phyloP scores from a whole-genome alignment of 2,113 vertebrate species.

The Esox niger region DNA sequence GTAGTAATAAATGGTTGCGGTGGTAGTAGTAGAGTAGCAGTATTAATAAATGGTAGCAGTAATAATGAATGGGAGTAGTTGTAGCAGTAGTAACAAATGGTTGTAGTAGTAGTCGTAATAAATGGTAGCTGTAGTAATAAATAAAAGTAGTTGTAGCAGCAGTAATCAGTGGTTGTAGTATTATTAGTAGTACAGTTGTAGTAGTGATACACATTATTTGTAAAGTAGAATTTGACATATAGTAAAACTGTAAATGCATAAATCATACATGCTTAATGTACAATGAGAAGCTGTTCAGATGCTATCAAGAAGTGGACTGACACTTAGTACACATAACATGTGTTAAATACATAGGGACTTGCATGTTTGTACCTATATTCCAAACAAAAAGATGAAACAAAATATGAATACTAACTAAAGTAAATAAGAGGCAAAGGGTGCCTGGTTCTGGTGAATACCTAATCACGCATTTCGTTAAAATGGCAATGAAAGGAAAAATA shows the following conservation, averaged over 20 bases:
- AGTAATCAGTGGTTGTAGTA: no score
- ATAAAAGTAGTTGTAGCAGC: no score
- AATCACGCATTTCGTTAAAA: slow-evolving; percentile 34
- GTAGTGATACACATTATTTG: no score
- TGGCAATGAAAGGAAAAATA: slow-evolving; percentile 29
- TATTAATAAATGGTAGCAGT: no score
- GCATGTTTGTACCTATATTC: not conserved
- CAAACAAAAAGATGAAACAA: slow-evolving; percentile 17
- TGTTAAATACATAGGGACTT: not conserved
- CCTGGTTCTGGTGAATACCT: slow-evolving; percentile 32
- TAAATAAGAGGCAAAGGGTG: slow-evolving; percentile 23
- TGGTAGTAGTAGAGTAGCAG: no score
- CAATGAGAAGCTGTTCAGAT: not conserved
- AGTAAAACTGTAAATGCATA: not conserved
- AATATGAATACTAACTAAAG: slow-evolving; percentile 21
- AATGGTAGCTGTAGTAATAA: no score
- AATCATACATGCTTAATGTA: not conserved
- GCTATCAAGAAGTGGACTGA: not conserved
- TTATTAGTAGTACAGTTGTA: no score
- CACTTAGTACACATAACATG: not conserved
- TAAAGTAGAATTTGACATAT: not conserved
- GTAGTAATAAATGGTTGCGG: no score
- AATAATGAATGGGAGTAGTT: no score
- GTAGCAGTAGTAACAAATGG: no score
- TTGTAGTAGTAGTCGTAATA: no score